Base-by-base conservation (phyloP, 2,888 invertebrate species). In the Andrena haemorrhoa region DNA sequence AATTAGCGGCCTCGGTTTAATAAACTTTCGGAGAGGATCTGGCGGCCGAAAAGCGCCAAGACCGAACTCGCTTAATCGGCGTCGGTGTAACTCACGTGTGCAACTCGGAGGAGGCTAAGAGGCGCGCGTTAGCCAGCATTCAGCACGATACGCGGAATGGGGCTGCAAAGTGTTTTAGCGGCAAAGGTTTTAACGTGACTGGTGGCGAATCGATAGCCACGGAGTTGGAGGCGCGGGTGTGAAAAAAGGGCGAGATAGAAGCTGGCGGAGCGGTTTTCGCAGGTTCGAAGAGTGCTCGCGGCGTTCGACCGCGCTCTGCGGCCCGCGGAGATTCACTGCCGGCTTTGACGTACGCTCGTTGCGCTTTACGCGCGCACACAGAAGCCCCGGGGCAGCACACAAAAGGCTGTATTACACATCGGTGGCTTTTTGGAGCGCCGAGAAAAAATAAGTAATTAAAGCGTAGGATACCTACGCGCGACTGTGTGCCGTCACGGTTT, bases 401-500 rank as follows among this genome's bases (percentile, higher is more conserved):
- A 80, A 80, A 79, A 68, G 81, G 16, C 77, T 66, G 61, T 79
- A 88, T 87, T 86, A 89, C 91, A 89, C 89, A 88, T 88, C 92
- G 91, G 74, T 92, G 91, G 79, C 86, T 92, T 92, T 92, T 92
- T 92, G 91, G 92, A 92, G 84, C 92, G 85, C 71, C 86, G 82
- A 82, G 88, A 88, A 88, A 89, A 90, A 89, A 89, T 86, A 84
- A 85, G 86, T 86, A 89, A 89, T 90, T 90, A 89, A 87, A 86
- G 86, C 72, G 71, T 20, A 20, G 58, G 61, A 65, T 85, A 76
- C 51, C 76, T 85, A 66, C 78, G 61, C 73, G 56, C 75, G 64
- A 63, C 64, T 61, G 71, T 65, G 65, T 56, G 35, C 51, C 47
- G 82, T 86, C 80, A 88, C 78, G 88, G 73, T 82, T 89, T 84